Conservation (phyloP, 2,888 invertebrate genomes). For the Proisotoma minuta region DNA sequence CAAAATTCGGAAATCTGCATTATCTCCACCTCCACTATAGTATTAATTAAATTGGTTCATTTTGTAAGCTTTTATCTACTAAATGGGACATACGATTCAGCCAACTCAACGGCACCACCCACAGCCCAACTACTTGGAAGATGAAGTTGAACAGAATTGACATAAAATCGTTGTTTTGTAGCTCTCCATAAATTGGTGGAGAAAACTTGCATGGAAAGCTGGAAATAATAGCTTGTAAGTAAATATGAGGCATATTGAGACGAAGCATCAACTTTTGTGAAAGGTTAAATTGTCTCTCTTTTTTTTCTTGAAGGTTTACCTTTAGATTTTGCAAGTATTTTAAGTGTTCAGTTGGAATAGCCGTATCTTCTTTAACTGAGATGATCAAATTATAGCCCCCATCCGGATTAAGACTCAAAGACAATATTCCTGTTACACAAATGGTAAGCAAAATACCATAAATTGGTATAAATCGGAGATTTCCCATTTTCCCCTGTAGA, state of each 20-base stretch:
- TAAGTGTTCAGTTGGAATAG: conserved; percentile 15
- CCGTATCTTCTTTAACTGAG: conserved; percentile 31
- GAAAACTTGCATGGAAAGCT: conserved; percentile 17
- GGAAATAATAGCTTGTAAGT: too few species aligned
- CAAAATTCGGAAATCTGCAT: conserved; percentile 36
- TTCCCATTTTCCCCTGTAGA: too few species aligned
- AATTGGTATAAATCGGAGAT: background rate
- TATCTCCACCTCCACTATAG: conserved; percentile 19
- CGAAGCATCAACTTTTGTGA: background rate
- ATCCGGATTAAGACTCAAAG: conserved; percentile 20
- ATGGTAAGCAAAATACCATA: background rate
- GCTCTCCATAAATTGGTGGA: conserved; percentile 23
- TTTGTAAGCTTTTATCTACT: background rate
- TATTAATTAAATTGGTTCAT: conserved; percentile 7
- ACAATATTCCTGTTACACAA: background rate
- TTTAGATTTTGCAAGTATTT: conserved; percentile 22
- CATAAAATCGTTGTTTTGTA: conserved; percentile 23
- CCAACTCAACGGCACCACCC: background rate
- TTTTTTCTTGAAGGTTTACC: conserved; percentile 19
- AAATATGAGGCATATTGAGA: background rate
- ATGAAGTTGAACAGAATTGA: conserved; percentile 34
- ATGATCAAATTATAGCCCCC: conserved; percentile 41
- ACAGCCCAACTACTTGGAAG: conserved; percentile 34
- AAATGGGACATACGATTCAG: conserved; percentile 16
- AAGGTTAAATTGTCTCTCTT: background rate